Base-by-base conservation (phyloP, 2,797 vertebrate species). In the Diglossa cyanea region DNA sequence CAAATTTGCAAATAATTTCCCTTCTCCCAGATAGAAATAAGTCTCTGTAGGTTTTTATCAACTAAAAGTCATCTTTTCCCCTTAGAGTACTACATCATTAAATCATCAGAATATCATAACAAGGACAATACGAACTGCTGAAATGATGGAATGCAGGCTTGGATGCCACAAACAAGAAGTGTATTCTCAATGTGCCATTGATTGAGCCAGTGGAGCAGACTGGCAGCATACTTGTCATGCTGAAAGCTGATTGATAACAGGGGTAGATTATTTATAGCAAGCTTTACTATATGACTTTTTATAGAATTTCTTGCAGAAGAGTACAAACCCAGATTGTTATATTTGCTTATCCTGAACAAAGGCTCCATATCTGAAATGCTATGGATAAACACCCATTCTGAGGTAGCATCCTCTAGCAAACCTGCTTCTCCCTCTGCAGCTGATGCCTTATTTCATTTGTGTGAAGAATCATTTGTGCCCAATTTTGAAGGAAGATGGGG, bases 41-140 rank as follows among this genome's bases (percentile, higher is more conserved):
- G 17, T 65, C 58, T 74, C 39, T 71, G 11, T n/a, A 79, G 86
- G 67, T 72, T 79, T 96, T 95, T 92, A 82, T 63, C 47, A 92
- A 50, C 65, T 39, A 90, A 81, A 91, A 94, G 53, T 63, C 33
- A 87, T 85, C 86, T 77, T 94, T 86, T 91, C 71, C 90, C 42
- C 68, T 68, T 93, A 90, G 68, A 6, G 15, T 19, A 58, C 31
- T 75, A 39, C 23, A 65, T 86, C 54, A 40, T 92, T 97, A 97
- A 97, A 94, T 95, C 75, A 91, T 91, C 93, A 91, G 62, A 78
- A 70, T 82, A 94, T 94, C 91, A 84, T 82, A 92, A 73, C 74
- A 94, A 92, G 76, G 94, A 93, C 75, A 95, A 94, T 79, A 66
- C 0, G 10, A 87, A 86, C 60, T 91, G 47, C 61, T 93, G 72